phyloP scores from a whole-genome alignment of 92 coral and sea anemone genomes.

The Porites divaricata region DNA sequence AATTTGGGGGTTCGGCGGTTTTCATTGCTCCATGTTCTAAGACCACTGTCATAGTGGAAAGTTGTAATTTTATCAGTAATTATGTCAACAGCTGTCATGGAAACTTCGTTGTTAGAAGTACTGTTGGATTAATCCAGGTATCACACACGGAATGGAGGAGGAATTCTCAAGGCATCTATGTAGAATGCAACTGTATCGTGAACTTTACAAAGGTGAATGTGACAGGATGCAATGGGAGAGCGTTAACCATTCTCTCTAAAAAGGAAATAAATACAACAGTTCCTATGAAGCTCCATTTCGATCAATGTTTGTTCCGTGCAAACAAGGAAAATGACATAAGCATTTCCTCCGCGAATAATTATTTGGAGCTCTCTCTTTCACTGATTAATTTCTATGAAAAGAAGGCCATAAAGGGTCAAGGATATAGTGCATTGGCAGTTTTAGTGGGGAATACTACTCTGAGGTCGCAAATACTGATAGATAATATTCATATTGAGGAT shows the following conservation, averaged over 20 bases:
- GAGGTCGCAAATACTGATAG: not conserved
- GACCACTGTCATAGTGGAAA: not conserved
- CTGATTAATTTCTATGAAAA: not conserved
- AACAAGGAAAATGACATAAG: not conserved
- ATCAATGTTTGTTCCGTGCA: slow-evolving; percentile 9
- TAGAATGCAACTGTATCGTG: slow-evolving; percentile 20
- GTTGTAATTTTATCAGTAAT: slow-evolving; percentile 8
- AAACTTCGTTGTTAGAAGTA: not conserved
- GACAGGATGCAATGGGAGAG: not conserved
- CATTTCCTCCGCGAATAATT: not conserved
- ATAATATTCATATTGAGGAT: not conserved
- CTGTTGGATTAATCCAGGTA: not conserved
- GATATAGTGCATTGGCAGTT: not conserved
- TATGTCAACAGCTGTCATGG: not conserved
- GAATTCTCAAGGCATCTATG: not conserved
- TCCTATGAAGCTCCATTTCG: slow-evolving; percentile 5
- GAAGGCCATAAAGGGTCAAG: not conserved
- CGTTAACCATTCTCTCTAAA: not conserved
- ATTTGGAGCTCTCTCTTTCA: not conserved
- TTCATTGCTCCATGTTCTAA: not conserved
- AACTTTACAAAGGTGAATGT: slow-evolving; percentile 22
- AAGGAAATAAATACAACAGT: not conserved
- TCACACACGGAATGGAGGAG: slow-evolving; percentile 9
- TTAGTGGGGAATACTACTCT: not conserved
- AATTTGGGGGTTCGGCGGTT: not conserved